A percentile compares a stretch with the other conserved stretches of the same genome.
phyloP scores from a whole-genome alignment of 2,113 vertebrate species.

The Chlamydotis undulata region DNA sequence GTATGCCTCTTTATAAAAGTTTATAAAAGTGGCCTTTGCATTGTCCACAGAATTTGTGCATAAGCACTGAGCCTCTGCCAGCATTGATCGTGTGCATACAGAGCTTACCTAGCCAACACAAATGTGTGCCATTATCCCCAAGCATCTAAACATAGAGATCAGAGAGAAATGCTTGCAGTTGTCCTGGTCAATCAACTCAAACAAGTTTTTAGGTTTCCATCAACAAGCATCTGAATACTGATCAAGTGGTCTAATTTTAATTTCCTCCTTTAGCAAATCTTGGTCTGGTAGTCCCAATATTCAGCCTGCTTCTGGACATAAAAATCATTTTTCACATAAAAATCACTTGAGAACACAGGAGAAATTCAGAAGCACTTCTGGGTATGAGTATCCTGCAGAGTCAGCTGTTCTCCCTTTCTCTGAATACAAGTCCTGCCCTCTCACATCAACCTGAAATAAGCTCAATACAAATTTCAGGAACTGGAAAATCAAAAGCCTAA shows the following conservation, averaged over 20 bases:
- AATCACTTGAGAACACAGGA: background rate
- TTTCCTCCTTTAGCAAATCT: background rate
- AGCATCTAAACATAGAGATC: background rate
- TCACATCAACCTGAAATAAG: background rate
- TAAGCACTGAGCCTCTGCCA: background rate
- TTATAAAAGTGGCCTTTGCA: background rate
- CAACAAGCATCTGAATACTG: background rate
- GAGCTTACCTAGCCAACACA: background rate
- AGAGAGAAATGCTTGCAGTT: background rate
- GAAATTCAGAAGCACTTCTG: background rate
- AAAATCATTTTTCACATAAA: background rate
- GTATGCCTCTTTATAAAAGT: background rate
- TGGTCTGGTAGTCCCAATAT: background rate
- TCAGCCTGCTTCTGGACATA: background rate
- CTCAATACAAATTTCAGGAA: background rate
- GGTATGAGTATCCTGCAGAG: background rate
- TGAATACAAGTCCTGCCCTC: background rate
- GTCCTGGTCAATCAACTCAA: background rate
- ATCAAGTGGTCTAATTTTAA: background rate
- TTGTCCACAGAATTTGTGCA: background rate
- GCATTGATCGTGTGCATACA: background rate
- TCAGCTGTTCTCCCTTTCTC: background rate
- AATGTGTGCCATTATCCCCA: background rate
- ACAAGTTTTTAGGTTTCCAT: background rate
- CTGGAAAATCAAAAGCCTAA: background rate